phyloP scores from a whole-genome alignment of 2,113 vertebrate species.

The Clarias magur region DNA sequence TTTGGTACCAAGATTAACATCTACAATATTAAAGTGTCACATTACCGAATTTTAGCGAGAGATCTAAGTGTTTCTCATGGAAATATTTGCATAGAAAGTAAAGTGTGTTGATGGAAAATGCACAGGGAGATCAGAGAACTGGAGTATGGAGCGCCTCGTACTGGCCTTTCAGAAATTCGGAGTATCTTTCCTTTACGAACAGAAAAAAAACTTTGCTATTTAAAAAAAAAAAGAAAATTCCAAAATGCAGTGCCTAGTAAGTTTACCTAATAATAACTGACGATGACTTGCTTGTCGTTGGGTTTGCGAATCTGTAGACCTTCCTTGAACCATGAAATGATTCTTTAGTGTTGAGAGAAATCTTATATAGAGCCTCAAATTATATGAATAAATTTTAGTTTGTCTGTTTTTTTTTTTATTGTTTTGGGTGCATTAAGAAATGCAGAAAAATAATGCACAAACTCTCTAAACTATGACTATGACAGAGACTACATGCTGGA shows the following conservation, averaged over 20 bases:
- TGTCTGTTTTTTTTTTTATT: background rate
- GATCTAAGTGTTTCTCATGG: conserved; percentile 59
- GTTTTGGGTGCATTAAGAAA: background rate
- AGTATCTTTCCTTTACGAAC: conserved; percentile 24
- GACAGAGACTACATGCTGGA: conserved; percentile 6
- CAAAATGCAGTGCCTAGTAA: background rate
- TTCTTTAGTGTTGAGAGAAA: conserved; percentile 18
- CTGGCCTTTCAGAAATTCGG: conserved; percentile 18
- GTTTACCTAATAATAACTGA: background rate
- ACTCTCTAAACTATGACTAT: conserved; percentile 33
- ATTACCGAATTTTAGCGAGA: conserved; percentile 64
- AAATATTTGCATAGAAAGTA: conserved; percentile 78
- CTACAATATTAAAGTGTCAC: conserved; percentile 65
- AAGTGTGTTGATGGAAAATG: conserved; percentile 59
- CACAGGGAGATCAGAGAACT: conserved; percentile 50
- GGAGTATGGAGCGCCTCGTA: background rate
- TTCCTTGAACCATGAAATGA: conserved; percentile 6
- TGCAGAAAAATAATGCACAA: conserved; percentile 3
- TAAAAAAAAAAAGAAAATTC: background rate
- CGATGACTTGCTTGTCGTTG: background rate
- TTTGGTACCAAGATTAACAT: conserved; percentile 74
- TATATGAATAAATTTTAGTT: background rate
- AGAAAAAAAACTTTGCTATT: conserved; percentile 13
- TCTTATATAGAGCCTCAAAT: background rate
- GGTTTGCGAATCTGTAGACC: conserved; percentile 10